Percentiles rank a stretch among this genome's conserved stretches.
Evolutionary conservation across 2,888 invertebrate species (phyloP).

Genomic region (Melinopterus prodromus): DNA sequence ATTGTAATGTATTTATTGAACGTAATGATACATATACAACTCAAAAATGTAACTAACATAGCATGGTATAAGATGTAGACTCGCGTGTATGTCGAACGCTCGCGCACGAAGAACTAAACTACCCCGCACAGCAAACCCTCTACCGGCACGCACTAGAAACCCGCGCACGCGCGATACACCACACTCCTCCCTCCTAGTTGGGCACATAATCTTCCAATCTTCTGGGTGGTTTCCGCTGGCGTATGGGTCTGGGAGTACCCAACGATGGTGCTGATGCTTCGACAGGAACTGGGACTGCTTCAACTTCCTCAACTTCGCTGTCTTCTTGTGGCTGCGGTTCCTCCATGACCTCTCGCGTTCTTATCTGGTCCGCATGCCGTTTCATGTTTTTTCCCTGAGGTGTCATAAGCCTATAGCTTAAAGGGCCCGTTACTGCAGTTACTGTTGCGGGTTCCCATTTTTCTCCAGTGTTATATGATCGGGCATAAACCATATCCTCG

Average conservation of each 20-base stretch:
- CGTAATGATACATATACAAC: too few species aligned
- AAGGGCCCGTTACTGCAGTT: not conserved
- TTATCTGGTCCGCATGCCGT: slow-evolving; percentile 19
- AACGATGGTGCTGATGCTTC: not conserved
- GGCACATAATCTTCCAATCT: not conserved
- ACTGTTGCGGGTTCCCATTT: slow-evolving; percentile 24
- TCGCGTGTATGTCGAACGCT: too few species aligned
- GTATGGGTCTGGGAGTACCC: not conserved
- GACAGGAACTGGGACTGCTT: not conserved
- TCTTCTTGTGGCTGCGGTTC: not conserved
- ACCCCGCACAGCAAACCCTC: not conserved
- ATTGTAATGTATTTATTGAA: too few species aligned
- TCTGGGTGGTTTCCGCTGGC: not conserved
- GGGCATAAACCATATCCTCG: slow-evolving; percentile 6
- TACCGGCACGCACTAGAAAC: not conserved
- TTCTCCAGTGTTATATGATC: not conserved
- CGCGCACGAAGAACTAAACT: too few species aligned
- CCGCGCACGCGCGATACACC: not conserved
- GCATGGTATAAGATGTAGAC: too few species aligned
- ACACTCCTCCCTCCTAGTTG: slow-evolving; percentile 11
- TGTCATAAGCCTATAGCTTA: slow-evolving; percentile 21
- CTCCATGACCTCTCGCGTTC: not conserved
- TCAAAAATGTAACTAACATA: too few species aligned
- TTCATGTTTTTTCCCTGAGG: slow-evolving; percentile 14
- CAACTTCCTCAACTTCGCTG: not conserved